These are phyloP conservation scores for Dysdera silvatica DNA, from an alignment of 1,140 invertebrate species.

Conservation along the genomic window DNA sequence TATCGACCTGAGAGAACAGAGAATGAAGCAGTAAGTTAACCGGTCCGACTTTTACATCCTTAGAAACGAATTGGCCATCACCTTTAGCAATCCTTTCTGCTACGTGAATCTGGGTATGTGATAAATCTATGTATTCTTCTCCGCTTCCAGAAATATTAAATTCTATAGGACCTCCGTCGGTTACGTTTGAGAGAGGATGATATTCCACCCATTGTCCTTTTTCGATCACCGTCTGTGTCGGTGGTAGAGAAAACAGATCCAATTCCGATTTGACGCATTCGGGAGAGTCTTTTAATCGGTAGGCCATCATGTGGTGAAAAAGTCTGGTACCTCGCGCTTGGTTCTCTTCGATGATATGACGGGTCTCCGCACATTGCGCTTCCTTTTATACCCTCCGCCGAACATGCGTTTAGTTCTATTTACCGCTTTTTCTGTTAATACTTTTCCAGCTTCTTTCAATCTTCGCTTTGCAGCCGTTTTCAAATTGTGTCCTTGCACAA, in stretches of 20 bases:
- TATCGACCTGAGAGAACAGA: constrained; percentile 1
- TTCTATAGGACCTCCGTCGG: constrained; percentile 3
- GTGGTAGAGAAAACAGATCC: background rate
- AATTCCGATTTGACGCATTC: constrained; percentile 1
- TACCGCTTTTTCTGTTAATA: background rate
- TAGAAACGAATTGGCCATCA: background rate
- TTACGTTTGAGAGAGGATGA: background rate
- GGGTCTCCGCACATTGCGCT: background rate
- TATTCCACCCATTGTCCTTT: constrained; percentile 1
- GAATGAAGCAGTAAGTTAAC: background rate
- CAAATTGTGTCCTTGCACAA: background rate
- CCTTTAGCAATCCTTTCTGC: too few species aligned
- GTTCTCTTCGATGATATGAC: background rate
- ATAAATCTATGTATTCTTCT: background rate
- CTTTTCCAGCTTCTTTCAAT: background rate
- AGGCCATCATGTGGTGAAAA: background rate
- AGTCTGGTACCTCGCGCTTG: background rate
- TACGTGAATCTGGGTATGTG: background rate
- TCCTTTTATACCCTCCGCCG: background rate
- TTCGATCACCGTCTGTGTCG: constrained; percentile 3
- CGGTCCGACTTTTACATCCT: background rate
- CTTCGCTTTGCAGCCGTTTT: background rate
- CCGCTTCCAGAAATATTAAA: constrained; percentile 3
- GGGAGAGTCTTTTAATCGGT: background rate
- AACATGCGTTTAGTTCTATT: background rate